Percentiles rank a stretch among this genome's conserved stretches.
Evolutionary conservation across 2,888 invertebrate genomes (phyloP).

Genomic region (Lymantria dispar): DNA sequence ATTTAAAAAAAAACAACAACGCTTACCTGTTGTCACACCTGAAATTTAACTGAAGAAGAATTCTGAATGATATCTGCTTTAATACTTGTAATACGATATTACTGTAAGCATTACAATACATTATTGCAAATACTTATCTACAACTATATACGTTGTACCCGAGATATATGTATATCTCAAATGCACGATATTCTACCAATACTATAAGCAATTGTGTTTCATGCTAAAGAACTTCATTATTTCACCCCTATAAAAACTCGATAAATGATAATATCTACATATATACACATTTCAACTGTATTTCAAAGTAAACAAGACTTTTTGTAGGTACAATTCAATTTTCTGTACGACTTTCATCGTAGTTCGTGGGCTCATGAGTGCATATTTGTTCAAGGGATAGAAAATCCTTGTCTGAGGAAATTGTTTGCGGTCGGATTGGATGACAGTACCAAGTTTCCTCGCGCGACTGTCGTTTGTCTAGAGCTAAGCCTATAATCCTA

Average conservation of each 20-base stretch:
- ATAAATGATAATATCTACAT: conserved; percentile 17
- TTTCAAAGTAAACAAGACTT: conserved; percentile 46
- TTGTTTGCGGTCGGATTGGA: conserved; percentile 67
- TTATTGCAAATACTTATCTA: too few species aligned
- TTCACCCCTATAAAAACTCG: background rate
- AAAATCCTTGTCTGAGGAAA: conserved; percentile 64
- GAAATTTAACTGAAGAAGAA: too few species aligned
- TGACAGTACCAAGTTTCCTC: conserved; percentile 44
- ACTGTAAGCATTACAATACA: too few species aligned
- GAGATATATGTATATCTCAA: too few species aligned
- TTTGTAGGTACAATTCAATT: conserved; percentile 62
- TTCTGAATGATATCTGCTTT: too few species aligned
- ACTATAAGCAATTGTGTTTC: too few species aligned
- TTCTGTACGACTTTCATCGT: conserved; percentile 55
- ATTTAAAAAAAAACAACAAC: too few species aligned
- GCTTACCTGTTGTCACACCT: too few species aligned
- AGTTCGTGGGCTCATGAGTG: conserved; percentile 59
- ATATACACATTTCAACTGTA: conserved; percentile 24
- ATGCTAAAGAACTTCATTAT: too few species aligned
- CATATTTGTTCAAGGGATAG: conserved; percentile 67
- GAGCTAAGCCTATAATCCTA: conserved; percentile 38
- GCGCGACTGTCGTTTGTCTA: conserved; percentile 59
- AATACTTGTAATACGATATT: too few species aligned
- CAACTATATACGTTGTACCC: too few species aligned
- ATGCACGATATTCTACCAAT: too few species aligned